Conservation (phyloP, 2,888 invertebrate species). For the Microchrysa polita region DNA sequence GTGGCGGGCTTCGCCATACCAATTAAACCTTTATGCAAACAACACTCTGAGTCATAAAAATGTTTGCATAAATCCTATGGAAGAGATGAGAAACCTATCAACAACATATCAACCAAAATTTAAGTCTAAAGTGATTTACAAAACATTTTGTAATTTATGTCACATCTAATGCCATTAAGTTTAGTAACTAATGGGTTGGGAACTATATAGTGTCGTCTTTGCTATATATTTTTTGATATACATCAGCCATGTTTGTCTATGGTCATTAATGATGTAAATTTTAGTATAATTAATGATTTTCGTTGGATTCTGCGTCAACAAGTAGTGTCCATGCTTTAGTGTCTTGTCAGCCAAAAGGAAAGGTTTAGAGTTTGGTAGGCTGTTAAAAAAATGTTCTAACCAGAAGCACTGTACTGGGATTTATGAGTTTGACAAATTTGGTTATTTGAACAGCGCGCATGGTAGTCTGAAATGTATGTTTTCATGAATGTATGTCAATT, state of each 20-base stretch:
- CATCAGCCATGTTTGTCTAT: constrained; percentile 8
- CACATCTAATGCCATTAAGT: constrained; percentile 3
- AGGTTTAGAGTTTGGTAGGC: no score
- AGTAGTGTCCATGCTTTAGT: not conserved
- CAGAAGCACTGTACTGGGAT: no score
- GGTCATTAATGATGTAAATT: constrained; percentile 19
- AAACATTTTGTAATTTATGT: constrained; percentile 11
- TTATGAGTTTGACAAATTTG: no score
- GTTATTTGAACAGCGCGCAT: no score
- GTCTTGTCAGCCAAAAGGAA: no score
- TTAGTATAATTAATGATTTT: not conserved
- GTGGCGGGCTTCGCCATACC: constrained; percentile 1
- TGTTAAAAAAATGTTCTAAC: no score
- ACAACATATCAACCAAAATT: no score
- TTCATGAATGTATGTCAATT: no score
- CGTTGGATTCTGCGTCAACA: not conserved
- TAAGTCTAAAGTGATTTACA: constrained; percentile 1
- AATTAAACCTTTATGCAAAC: constrained; percentile 39
- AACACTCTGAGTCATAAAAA: constrained; percentile 8
- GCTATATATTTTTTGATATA: not conserved
- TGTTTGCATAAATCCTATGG: not conserved
- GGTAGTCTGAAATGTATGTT: no score
- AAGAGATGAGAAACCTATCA: not conserved
- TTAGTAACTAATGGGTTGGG: constrained; percentile 27
- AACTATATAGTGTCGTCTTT: not conserved